Evolutionary conservation across 2,797 vertebrate genomes (phyloP), one percentile per base, ranked within the genome.

Genomic region (Sciaenops ocellatus): DNA sequence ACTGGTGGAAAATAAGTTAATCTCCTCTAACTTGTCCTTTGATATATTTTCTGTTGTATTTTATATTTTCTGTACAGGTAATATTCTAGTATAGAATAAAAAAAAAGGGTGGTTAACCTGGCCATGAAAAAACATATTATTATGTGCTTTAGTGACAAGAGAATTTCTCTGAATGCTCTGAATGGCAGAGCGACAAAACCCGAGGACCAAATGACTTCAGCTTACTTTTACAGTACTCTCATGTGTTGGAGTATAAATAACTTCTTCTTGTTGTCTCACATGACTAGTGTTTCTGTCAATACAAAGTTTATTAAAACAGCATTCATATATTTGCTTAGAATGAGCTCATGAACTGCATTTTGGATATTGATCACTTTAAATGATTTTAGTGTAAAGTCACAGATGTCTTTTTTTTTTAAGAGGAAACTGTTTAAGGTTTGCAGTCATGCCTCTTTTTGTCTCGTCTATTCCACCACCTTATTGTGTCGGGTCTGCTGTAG

Each of bases 291-390:
- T 20, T 69, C 26, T 24, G 30, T 18, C 38, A 34, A 1, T 38
- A 9, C 4, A 24, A 24, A 54, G 47, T 28, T 26, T 28, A 2
- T 44, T 50, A 34, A 44, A 42, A 47, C 18, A 22, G 22, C 17
- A 3, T n/a, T 42, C 48, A 16, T 9, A 4, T 3, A 18, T 17
- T 46, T 57, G 22, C 18, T 30, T 9, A 13, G 9, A 52, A 41
- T 3, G 0, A 57, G 30, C 30, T 11, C 4, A 38, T 20, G 13
- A 24, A 3, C 1, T 0, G 18, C 28, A 24, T 5, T 3, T 26
- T 3, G 5, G 0, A 61, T 42, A 24, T 2, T 9, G 12, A 8
- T 42, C 24, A 30, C 24, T 69, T 30, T 6, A n/a, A 24, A 18
- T n/a, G 4, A 51, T 54, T 20, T 20, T 8, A 34, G 42, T 22